These are phyloP conservation scores for Calcarius ornatus DNA, from an alignment of 2,113 vertebrate genomes.

Conservation along the genomic window DNA sequence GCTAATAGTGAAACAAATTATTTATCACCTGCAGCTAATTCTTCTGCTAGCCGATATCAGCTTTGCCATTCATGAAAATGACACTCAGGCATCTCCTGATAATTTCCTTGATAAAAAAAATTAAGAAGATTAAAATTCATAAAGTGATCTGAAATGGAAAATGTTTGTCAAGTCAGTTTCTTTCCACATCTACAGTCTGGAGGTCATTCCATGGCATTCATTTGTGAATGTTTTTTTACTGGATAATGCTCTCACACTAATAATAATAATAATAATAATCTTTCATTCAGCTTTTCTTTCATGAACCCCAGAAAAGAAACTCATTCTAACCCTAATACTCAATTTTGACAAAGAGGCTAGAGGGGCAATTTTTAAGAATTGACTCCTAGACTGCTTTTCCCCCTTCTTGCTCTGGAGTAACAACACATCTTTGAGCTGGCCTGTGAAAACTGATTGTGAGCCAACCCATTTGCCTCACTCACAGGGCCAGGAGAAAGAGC, in stretches of 20 bases:
- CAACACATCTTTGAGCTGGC: background rate
- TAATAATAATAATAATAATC: too few relatives aligned
- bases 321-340: background rate
- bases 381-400: background rate
- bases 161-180: background rate
- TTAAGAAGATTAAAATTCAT: background rate
- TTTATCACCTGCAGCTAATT: background rate
- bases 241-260: background rate
- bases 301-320: background rate
- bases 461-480: background rate
- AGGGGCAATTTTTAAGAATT: background rate
- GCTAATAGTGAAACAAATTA: background rate
- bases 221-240: background rate
- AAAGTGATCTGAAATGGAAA: background rate
- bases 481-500: background rate
- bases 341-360: background rate
- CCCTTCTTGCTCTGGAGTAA: background rate
- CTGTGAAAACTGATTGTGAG: background rate
- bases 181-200: background rate
- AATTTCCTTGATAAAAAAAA: background rate
- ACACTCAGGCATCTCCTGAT: background rate
- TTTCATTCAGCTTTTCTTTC: constrained; percentile 23
- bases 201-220: background rate
- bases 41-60: background rate
- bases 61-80: background rate